Evolutionary conservation across 1,140 invertebrate genomes (phyloP), one percentile per base, ranked within the genome.

Genomic region (Lordiphosa mommai): DNA sequence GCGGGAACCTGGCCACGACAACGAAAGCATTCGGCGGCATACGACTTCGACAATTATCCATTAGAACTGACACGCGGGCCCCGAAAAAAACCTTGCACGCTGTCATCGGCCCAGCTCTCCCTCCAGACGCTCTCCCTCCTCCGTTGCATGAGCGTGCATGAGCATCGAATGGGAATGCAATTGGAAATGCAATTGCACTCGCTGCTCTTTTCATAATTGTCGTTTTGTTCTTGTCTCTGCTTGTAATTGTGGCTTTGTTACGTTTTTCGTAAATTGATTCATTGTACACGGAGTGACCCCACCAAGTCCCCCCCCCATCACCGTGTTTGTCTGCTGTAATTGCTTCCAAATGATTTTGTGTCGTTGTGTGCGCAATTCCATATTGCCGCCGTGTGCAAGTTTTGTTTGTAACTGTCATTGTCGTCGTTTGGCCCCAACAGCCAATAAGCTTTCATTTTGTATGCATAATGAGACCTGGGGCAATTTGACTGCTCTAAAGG

Each of bases 291-390:
- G 40, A 66, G 50, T 59, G 61, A 53, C 60, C 33, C 12, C 7
- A 23, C 23, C 27, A 12, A 47, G 13, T 8, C 1, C 2, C 12
- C 4, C 38, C 32, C 17, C 16, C 51, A 20, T n/a, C 47, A 20
- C 16, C 40, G 49, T 37, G 38, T 44, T 67, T 50, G 61, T 47
- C 56, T 32, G 68, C 56, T 68, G 74, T 82, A 82, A 82, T 82
- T 84, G 77, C 77, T 82, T 84, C 71, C 77, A 84, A 82, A 82
- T 82, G 77, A 82, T 82, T 82, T 82, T 84, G 72, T 82, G 66
- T 57, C 67, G 68, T 53, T 76, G 77, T 82, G 58, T 82, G 77
- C 72, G 77, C 77, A 82, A 58, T 84, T 82, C 60, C 77, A 84
- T 82, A 82, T 80, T 67, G 63, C 63, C 63, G 14, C 29, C 14